Evolutionary conservation across 2,797 vertebrate species (phyloP), one percentile per base, ranked within the genome.

Genomic region (Sparus aurata): DNA sequence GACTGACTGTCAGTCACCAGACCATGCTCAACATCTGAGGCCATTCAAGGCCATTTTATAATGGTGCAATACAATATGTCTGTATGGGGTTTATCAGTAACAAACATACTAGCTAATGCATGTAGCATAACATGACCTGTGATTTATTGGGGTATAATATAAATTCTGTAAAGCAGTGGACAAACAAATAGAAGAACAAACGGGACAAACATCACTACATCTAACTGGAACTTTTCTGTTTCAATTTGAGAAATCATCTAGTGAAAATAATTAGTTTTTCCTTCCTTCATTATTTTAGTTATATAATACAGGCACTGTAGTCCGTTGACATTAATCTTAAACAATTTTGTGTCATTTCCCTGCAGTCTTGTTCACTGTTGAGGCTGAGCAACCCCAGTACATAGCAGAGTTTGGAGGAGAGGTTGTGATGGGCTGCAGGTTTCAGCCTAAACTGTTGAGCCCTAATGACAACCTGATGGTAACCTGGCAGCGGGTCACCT

Each of bases 391-490:
- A 58, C 72, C 78, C 3, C 23, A n/a, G 0, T 96, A 96, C 30
- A 54, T 4, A 2, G 95, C 94, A 4, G 93, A 96, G 66, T 93
- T 94, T 6, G 94, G 94, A 12, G 91, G 61, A 53, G 93, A 95
- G 0, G 91, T 98, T 23, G 94, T 93, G n/a, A 93, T 98, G 90
- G 96, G 95, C 85, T 99, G 98, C 89, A 91, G 18, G 12, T 99
- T 98, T 91, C 90, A 93, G n/a, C 87, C 95, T 18, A 79, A 90
- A 12, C 58, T 69, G 0, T 20, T 47, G 43, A 60, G 30, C 57
- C 27, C 57, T 91, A 8, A 45, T 58, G 11, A 52, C 15, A 63
- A 90, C 17, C 74, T 97, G 79, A 90, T 83, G 5, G 93, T 98
- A 67, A 94, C 88, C 76, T 98, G 98, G 97, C 38, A 72, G 0